phyloP scores from a whole-genome alignment of 2,888 invertebrate genomes.

The Nineta flava region DNA sequence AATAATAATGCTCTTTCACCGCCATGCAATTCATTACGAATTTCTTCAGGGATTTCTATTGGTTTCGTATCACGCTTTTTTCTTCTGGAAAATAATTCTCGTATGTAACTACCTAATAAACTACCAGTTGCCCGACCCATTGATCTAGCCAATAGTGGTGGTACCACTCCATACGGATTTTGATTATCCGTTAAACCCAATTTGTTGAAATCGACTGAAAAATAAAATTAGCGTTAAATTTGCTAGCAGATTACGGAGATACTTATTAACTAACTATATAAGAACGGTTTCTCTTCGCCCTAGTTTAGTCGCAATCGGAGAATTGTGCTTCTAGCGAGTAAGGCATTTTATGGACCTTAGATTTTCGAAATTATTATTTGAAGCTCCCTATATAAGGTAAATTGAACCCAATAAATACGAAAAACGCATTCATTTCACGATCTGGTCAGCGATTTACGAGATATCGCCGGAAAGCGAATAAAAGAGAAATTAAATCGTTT shows the following conservation, averaged over 20 bases:
- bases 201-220: conserved; percentile 69
- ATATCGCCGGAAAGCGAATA: too few species aligned
- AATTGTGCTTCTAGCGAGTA: too few species aligned
- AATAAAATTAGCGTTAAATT: conserved; percentile 10
- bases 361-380: too few species aligned
- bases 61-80: conserved; percentile 31
- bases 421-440: too few species aligned
- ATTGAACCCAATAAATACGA: too few species aligned
- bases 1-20: conserved; percentile 71
- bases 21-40: conserved; percentile 46
- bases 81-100: conserved; percentile 47
- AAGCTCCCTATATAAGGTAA: too few species aligned
- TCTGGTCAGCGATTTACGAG: too few species aligned
- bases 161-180: conserved; percentile 68
- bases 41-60: conserved; percentile 23
- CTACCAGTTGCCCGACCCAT: conserved; percentile 59
- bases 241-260: not conserved
- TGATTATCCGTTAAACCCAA: conserved; percentile 77
- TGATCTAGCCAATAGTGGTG: conserved; percentile 58
- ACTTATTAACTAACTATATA: too few species aligned
- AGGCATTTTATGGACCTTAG: too few species aligned
- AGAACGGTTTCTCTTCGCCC: not conserved
- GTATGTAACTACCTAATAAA: conserved; percentile 55
- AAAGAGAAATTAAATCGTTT: too few species aligned
- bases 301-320: too few species aligned